Evolutionary conservation across 2,113 vertebrate species (phyloP).

Genomic region (Embiotoca jacksoni): DNA sequence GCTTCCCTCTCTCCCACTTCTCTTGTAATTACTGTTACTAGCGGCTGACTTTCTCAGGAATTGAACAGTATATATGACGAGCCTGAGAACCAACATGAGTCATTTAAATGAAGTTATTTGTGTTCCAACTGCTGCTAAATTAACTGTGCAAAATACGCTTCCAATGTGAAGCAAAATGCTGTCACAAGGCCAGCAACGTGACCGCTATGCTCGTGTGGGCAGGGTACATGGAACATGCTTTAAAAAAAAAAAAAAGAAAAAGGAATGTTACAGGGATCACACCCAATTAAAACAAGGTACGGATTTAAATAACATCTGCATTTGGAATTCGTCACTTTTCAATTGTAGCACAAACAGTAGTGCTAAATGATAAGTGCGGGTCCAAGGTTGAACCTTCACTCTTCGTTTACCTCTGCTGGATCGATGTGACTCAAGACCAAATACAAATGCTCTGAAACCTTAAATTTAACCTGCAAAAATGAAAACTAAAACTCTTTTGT

Average conservation of each 20-base stretch:
- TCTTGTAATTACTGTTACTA: slow-evolving; percentile 6
- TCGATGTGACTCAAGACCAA: not conserved
- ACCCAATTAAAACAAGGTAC: slow-evolving; percentile 30
- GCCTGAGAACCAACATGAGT: slow-evolving; percentile 54
- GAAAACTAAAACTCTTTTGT: not conserved
- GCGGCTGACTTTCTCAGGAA: slow-evolving; percentile 28
- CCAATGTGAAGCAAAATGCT: slow-evolving; percentile 21
- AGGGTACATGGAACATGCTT: slow-evolving; percentile 33
- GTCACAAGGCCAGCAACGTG: slow-evolving; percentile 65
- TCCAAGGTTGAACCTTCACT: not conserved
- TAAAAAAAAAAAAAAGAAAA: slow-evolving; percentile 6
- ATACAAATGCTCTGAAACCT: not conserved
- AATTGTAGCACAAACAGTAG: not conserved
- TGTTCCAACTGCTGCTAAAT: slow-evolving; percentile 59
- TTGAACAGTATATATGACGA: slow-evolving; percentile 22
- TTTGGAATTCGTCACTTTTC: slow-evolving; percentile 8
- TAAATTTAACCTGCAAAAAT: too few species aligned
- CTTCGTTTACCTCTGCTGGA: not conserved
- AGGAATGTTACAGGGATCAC: not conserved
- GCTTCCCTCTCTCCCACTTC: not conserved
- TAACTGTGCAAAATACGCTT: slow-evolving; percentile 54
- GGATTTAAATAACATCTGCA: slow-evolving; percentile 42
- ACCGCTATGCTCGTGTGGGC: slow-evolving; percentile 39
- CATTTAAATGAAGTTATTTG: slow-evolving; percentile 55
- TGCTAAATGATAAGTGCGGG: not conserved